Conservation (phyloP, 2,888 invertebrate genomes). For the Biston betularia region DNA sequence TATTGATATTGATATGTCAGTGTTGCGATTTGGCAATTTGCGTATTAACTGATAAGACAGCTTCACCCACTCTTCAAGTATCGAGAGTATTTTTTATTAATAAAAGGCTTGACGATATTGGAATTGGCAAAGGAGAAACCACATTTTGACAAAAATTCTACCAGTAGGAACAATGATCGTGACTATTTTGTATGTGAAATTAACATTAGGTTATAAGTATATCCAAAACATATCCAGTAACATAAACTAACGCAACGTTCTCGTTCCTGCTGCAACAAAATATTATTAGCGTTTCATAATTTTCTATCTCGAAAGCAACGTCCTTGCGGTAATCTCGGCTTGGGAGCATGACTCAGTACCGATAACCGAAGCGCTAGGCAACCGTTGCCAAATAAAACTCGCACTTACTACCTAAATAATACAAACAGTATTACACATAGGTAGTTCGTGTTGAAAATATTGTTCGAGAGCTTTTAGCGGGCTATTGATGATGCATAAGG, state of each 20-base stretch:
- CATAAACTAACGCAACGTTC: constrained; percentile 29
- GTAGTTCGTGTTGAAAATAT: constrained; percentile 46
- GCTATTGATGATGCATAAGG: constrained; percentile 37
- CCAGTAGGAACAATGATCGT: neutral
- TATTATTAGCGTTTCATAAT: constrained; percentile 58
- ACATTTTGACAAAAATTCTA: constrained; percentile 17
- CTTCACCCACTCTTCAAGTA: too few relatives aligned
- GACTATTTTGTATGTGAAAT: neutral
- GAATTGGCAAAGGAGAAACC: too few relatives aligned
- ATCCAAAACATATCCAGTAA: constrained; percentile 27
- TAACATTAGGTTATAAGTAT: constrained; percentile 11
- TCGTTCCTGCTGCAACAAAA: constrained; percentile 45
- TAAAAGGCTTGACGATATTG: too few relatives aligned
- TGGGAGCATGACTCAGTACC: constrained; percentile 72
- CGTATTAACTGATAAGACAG: too few relatives aligned
- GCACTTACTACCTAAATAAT: constrained; percentile 67
- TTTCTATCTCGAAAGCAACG: constrained; percentile 70
- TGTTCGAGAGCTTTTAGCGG: constrained; percentile 37
- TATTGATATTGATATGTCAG: too few relatives aligned
- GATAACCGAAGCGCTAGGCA: constrained; percentile 67
- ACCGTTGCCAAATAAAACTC: constrained; percentile 72
- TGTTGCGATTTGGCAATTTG: too few relatives aligned
- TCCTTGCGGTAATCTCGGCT: constrained; percentile 74
- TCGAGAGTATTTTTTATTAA: too few relatives aligned
- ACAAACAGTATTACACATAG: constrained; percentile 57